phyloP scores from a whole-genome alignment of 2,113 vertebrate species.

The Eulacestoma nigropectus region DNA sequence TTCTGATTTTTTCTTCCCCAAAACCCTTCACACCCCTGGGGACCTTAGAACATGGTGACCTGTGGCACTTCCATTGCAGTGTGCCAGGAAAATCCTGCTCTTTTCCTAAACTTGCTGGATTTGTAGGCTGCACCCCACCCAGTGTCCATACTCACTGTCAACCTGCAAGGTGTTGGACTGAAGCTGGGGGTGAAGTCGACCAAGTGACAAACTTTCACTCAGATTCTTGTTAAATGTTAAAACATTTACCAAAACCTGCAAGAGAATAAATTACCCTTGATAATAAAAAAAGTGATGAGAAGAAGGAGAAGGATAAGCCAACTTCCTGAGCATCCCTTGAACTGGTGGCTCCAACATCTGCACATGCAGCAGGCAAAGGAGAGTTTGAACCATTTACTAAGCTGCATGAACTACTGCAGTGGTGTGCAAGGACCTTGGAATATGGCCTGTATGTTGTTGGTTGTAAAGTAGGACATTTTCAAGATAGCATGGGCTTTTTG shows the following conservation, averaged over 20 bases:
- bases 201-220: constrained; percentile 89
- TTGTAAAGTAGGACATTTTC: background rate
- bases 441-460: accelerated
- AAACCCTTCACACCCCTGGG: background rate
- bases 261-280: background rate
- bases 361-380: background rate
- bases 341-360: background rate
- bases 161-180: constrained; percentile 84
- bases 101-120: background rate
- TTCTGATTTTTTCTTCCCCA: background rate
- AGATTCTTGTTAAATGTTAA: constrained; percentile 89
- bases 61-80: background rate
- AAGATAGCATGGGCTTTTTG: background rate
- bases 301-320: background rate
- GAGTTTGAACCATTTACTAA: background rate
- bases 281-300: background rate
- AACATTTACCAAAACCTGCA: constrained; percentile 92
- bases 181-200: constrained; percentile 90
- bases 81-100: background rate
- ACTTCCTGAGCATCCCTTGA: background rate
- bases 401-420: background rate
- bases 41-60: background rate
- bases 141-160: constrained; percentile 83
- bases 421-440: background rate
- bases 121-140: background rate